phyloP scores from a whole-genome alignment of 2,797 vertebrate genomes.

The Thripadectes ignobilis region DNA sequence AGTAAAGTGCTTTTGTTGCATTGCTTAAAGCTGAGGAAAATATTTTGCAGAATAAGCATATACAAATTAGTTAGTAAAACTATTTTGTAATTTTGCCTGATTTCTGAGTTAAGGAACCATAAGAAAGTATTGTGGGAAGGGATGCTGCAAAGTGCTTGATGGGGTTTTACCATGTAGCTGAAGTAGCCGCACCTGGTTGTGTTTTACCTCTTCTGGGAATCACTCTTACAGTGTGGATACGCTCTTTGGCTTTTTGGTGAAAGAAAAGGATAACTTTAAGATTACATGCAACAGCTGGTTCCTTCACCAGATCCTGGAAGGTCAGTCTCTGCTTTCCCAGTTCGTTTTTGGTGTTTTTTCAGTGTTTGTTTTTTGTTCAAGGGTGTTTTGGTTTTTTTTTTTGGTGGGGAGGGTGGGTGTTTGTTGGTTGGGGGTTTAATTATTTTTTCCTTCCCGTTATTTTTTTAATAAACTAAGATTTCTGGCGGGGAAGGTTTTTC shows the following conservation, averaged over 20 bases:
- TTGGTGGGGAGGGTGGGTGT: too few species aligned
- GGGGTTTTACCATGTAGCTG: background rate
- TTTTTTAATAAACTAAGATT: background rate
- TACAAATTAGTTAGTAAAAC: background rate
- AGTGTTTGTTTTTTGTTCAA: background rate
- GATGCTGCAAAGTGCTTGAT: rapidly evolving
- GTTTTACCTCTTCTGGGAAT: background rate
- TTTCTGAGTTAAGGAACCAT: background rate
- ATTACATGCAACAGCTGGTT: background rate
- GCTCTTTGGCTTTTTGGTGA: background rate
- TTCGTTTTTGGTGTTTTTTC: background rate
- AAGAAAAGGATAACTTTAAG: background rate
- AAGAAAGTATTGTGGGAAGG: background rate
- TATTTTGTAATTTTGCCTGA: background rate
- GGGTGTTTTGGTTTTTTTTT: too few species aligned
- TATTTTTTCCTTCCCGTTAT: background rate
- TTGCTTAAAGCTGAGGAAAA: background rate
- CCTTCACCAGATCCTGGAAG: background rate
- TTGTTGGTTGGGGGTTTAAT: background rate
- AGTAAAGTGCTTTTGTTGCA: background rate
- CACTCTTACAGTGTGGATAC: background rate
- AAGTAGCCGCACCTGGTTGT: background rate
- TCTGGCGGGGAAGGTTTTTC: background rate
- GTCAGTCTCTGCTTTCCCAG: background rate
- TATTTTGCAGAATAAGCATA: background rate